Evolutionary conservation across 2,113 vertebrate genomes (phyloP), one percentile per base, ranked within the genome.

Genomic region (Ellobius talpinus): DNA sequence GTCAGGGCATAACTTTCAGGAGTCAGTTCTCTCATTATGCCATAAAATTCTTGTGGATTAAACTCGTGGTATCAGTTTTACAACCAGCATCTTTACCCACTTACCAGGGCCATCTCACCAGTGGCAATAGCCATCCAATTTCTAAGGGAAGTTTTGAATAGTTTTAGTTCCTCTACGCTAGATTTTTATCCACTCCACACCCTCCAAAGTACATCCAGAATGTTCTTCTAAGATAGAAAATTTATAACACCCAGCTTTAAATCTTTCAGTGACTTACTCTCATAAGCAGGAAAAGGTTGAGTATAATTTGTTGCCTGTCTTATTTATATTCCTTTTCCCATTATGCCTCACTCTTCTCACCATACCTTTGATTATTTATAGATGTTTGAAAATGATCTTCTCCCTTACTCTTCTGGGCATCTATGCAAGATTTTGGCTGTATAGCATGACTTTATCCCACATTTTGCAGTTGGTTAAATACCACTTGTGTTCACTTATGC

Each of bases 351-450:
- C 82, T 96, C 90, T 94, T 94, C 93, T 97, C 50, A 63, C 92
- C 97, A 84, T 52, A 92, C 74, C 95, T 96, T 92, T 70, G 87
- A 89, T 98, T 98, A 97, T 98, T 97, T 97, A 97, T 94, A 93
- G 96, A 92, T 97, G 79, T 92, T 95, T 94, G 74, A 85, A 93
- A 88, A 90, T 97, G 96, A 97, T 96, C 95, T 97, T 97, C 97
- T 92, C 68, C 73, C 33, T 65, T 79, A 65, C 87, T 95, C 93
- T 76, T 76, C 95, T 91, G 94, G 85, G 93, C 12, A 47, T 72
- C 55, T 65, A 14, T 61, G 23, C 84, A 84, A 66, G 70, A 3
- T 42, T 89, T 77, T 39, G 52, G 42, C 74, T 94, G 50, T 91
- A 70, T 84, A 70, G 50, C 7, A n/a, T 90, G 70, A 39, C 76